A percentile compares a stretch with the other conserved stretches of the same genome.
phyloP scores from a whole-genome alignment of 2,113 vertebrate genomes.

The Macaca fascicularis region DNA sequence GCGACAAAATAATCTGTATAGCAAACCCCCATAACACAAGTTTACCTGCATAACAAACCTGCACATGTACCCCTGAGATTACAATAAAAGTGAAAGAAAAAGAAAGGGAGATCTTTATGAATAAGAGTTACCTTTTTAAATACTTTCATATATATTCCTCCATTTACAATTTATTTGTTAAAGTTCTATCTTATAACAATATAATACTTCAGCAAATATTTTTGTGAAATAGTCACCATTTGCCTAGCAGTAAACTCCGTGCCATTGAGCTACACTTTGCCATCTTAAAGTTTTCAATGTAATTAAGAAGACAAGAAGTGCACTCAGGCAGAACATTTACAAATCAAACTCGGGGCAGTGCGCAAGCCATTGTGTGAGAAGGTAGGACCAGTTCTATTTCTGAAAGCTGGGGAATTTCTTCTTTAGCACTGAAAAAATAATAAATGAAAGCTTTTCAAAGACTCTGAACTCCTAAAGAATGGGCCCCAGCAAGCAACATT shows the following conservation, averaged over 20 bases:
- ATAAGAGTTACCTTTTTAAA: not conserved
- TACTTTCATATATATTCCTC: not conserved
- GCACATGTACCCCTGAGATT: too few relatives aligned
- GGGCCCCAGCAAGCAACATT: slow-evolving; percentile 20
- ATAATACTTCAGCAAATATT: not conserved
- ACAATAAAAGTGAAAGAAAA: not conserved
- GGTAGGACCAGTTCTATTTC: not conserved
- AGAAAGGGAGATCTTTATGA: not conserved
- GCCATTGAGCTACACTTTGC: not conserved
- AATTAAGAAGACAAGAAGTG: not conserved
- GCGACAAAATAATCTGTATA: too few relatives aligned
- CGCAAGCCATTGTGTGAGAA: not conserved
- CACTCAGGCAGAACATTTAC: not conserved
- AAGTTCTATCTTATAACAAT: not conserved
- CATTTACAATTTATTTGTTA: not conserved
- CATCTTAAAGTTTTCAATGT: not conserved
- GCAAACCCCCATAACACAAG: too few relatives aligned
- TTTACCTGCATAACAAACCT: too few relatives aligned
- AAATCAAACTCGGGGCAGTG: not conserved
- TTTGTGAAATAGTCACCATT: not conserved
- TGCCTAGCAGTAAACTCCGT: not conserved
- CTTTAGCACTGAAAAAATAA: not conserved
- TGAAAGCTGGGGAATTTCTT: slow-evolving; percentile 9
- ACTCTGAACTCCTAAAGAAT: slow-evolving; percentile 32
- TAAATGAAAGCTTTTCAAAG: not conserved